phyloP scores from a whole-genome alignment of 2,888 invertebrate genomes.

The Phorcus lineatus region DNA sequence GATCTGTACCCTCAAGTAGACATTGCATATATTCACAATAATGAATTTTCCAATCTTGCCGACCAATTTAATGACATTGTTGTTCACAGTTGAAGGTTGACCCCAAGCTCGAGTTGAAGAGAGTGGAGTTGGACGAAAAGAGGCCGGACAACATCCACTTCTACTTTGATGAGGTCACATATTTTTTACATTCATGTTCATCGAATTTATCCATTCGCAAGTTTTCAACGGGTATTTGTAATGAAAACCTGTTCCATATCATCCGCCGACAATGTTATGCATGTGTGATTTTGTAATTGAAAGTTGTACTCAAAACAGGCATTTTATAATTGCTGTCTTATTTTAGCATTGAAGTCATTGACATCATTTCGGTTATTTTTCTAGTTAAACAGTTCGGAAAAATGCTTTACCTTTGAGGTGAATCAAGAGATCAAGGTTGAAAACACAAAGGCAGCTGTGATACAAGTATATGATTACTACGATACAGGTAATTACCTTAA shows the following conservation, averaged over 20 bases:
- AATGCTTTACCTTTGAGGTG: slow-evolving; percentile 68
- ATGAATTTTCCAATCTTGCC: no score
- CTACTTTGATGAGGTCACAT: slow-evolving; percentile 68
- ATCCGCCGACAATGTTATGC: no score
- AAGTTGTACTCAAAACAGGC: no score
- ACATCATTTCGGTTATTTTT: slow-evolving; percentile 37
- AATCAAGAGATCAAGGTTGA: slow-evolving; percentile 83
- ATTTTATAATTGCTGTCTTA: not conserved
- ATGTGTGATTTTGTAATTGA: no score
- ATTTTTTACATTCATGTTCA: no score
- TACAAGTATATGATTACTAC: slow-evolving; percentile 91
- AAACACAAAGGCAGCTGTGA: slow-evolving; percentile 88
- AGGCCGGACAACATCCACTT: slow-evolving; percentile 51
- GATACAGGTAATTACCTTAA: slow-evolving; percentile 85
- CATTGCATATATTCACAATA: no score
- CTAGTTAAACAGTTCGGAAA: not conserved
- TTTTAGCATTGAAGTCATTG: not conserved
- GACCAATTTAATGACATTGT: not conserved
- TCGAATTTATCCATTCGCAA: no score
- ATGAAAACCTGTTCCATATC: no score
- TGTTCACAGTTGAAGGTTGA: slow-evolving; percentile 4
- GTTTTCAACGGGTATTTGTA: no score
- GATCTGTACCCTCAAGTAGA: not conserved
- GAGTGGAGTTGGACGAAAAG: slow-evolving; percentile 63
- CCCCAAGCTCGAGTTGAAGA: slow-evolving; percentile 51